Conservation (phyloP, 2,888 invertebrate genomes). For the Bimastos eiseni region DNA sequence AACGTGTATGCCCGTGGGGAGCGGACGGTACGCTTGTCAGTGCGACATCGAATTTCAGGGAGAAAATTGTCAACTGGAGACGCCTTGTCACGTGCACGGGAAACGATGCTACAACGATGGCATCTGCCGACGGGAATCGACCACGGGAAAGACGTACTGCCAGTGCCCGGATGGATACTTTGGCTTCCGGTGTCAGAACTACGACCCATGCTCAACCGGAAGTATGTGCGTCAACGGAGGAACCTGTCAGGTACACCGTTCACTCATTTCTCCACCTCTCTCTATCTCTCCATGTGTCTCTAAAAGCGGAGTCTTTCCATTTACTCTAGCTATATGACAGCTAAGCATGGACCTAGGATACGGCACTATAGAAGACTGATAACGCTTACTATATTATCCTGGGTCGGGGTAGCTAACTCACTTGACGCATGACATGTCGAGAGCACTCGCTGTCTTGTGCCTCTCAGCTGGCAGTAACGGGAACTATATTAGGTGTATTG, state of each 20-base stretch:
- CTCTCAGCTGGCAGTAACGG: no score
- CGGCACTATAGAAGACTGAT: no score
- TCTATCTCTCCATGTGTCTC: background rate
- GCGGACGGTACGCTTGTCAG: slow-evolving; percentile 29
- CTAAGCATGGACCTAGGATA: no score
- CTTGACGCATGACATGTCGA: no score
- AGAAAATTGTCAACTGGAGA: slow-evolving; percentile 34
- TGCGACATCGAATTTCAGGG: slow-evolving; percentile 39
- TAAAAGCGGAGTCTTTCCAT: no score
- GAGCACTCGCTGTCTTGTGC: no score
- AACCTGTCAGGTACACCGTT: slow-evolving; percentile 32
- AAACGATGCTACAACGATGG: slow-evolving; percentile 43
- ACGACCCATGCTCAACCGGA: slow-evolving; percentile 38
- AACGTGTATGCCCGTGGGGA: slow-evolving; percentile 30
- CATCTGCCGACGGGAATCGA: slow-evolving; percentile 30
- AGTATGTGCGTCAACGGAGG: slow-evolving; percentile 39
- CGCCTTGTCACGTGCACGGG: slow-evolving; percentile 40
- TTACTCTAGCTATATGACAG: no score
- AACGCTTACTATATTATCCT: no score
- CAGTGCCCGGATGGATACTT: slow-evolving; percentile 40
- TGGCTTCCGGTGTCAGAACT: slow-evolving; percentile 41
- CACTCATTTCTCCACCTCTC: background rate
- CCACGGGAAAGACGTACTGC: slow-evolving; percentile 34
- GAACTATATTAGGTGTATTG: no score
- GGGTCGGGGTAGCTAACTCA: no score